These are phyloP conservation scores for Aselliscus stoliczkanus DNA, from an alignment of 2,797 vertebrate species.

Conservation along the genomic window DNA sequence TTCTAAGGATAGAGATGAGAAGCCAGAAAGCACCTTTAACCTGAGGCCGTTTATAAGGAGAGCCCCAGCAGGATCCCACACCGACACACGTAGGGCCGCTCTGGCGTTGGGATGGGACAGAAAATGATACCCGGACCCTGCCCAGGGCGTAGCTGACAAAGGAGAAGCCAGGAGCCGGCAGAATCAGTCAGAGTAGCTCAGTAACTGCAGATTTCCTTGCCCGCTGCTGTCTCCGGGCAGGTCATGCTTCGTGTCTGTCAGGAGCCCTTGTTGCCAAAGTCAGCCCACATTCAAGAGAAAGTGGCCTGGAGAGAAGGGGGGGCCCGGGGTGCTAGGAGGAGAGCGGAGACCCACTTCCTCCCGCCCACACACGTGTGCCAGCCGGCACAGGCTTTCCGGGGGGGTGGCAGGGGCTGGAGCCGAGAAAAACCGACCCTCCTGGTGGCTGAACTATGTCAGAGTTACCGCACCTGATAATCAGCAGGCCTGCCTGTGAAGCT, in stretches of 20 bases:
- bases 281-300: accelerated
- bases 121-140: not conserved
- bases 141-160: accelerated
- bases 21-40: not conserved
- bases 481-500: accelerated
- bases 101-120: not conserved
- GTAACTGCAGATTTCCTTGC: not conserved
- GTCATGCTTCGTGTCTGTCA: not conserved
- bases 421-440: accelerated
- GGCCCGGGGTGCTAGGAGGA: accelerated
- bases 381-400: accelerated
- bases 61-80: not conserved
- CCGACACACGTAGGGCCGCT: not conserved
- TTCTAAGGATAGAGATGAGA: not conserved
- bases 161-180: not conserved
- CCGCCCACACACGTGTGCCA: accelerated
- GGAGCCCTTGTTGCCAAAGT: accelerated
- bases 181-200: accelerated
- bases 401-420: not conserved
- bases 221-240: not conserved
- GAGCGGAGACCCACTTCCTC: accelerated
- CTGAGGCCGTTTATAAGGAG: too few species aligned
- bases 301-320: accelerated
- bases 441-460: accelerated
- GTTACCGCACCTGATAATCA: accelerated